Evolutionary conservation across 1,140 invertebrate species (phyloP).

Genomic region (Drosophila serrata): DNA sequence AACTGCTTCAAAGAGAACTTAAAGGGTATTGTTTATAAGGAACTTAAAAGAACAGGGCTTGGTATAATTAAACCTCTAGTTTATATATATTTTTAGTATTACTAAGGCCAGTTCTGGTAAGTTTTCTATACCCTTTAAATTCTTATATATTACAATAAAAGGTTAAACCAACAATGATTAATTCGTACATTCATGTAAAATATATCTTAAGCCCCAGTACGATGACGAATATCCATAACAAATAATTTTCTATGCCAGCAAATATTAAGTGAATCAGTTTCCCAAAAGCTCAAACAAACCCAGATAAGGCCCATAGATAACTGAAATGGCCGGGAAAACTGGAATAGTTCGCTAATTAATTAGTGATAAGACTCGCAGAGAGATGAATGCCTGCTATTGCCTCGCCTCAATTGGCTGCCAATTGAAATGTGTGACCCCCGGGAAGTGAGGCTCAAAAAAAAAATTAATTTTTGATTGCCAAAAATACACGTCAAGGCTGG

Average conservation of each 20-base stretch:
- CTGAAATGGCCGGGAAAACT: conserved; percentile 29
- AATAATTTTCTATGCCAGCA: not conserved
- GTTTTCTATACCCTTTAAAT: too few species aligned
- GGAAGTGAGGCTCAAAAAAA: conserved; percentile 23
- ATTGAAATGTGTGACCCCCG: conserved; percentile 64
- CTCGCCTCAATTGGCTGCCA: conserved; percentile 57
- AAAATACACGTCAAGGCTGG: conserved; percentile 58
- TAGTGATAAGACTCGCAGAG: conserved; percentile 55
- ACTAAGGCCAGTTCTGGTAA: too few species aligned
- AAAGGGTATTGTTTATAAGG: too few species aligned
- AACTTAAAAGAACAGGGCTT: too few species aligned
- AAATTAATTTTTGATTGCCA: conserved; percentile 62
- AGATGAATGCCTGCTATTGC: conserved; percentile 44
- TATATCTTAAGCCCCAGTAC: not conserved
- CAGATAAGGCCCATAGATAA: conserved; percentile 50
- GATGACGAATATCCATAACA: not conserved
- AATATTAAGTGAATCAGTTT: conserved; percentile 28
- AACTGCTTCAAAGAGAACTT: too few species aligned
- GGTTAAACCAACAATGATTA: not conserved
- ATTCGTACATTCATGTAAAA: not conserved
- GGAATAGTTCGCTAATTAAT: conserved; percentile 62
- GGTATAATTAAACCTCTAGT: too few species aligned
- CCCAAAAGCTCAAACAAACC: conserved; percentile 10
- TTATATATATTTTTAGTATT: too few species aligned
- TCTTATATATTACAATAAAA: too few species aligned